Percentiles rank a stretch among this genome's conserved stretches.
These are phyloP conservation scores for Erynnis tages DNA, from an alignment of 2,888 invertebrate genomes.

Conservation along the genomic window DNA sequence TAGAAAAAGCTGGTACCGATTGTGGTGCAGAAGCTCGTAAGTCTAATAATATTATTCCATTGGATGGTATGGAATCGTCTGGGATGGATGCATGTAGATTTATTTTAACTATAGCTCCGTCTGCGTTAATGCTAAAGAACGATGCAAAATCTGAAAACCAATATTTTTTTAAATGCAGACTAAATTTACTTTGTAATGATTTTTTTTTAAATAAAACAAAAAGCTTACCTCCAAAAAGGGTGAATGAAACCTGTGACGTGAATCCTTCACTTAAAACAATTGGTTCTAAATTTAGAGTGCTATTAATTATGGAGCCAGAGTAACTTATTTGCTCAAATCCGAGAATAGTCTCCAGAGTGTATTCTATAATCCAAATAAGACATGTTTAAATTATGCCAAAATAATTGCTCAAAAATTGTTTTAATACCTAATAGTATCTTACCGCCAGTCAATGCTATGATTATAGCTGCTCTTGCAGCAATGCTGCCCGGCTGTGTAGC, in stretches of 20 bases:
- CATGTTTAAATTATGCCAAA: no score
- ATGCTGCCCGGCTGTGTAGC: slow-evolving; percentile 35
- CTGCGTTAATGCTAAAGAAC: slow-evolving; percentile 33
- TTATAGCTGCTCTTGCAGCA: slow-evolving; percentile 20
- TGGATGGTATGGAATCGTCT: slow-evolving; percentile 36
- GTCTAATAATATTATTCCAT: slow-evolving; percentile 40
- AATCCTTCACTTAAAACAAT: slow-evolving; percentile 44
- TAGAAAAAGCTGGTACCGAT: slow-evolving; percentile 37
- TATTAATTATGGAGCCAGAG: slow-evolving; percentile 37
- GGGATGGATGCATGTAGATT: slow-evolving; percentile 33
- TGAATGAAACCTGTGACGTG: slow-evolving; percentile 36
- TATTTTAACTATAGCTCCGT: slow-evolving; percentile 34
- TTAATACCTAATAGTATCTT: no score
- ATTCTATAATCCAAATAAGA: no score
- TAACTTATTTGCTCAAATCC: slow-evolving; percentile 42
- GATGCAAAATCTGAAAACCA: slow-evolving; percentile 38
- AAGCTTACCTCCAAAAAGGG: slow-evolving; percentile 40
- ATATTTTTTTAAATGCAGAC: no score
- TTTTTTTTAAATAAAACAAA: background rate
- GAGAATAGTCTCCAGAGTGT: slow-evolving; percentile 32
- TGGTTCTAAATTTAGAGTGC: slow-evolving; percentile 34
- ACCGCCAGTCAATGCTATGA: slow-evolving; percentile 5
- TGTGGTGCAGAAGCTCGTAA: slow-evolving; percentile 40
- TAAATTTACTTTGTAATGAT: no score
- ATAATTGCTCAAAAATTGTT: no score